Base-by-base conservation (phyloP, 2,888 invertebrate genomes). In the Eurytoma adleriae region DNA sequence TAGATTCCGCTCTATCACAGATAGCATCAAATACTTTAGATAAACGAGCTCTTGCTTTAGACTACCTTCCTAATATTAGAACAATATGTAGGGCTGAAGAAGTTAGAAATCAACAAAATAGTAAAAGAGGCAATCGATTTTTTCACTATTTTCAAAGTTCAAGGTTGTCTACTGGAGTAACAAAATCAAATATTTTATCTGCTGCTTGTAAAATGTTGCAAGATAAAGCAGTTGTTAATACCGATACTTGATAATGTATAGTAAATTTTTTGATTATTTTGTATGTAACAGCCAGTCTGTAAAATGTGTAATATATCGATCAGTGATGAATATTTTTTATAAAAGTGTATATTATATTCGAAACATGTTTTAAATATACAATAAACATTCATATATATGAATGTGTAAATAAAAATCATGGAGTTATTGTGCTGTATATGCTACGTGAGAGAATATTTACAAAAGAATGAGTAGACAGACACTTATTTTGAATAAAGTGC, bases 101-200 rank as follows among this genome's bases (percentile, higher is more conserved):
- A 84, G 86, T 86, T 16, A 93, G 95, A 85, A 92, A 93, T 52
- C 92, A 93, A 67, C 89, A 87, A 40, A 94, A 92, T 85, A 91
- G 88, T 1, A 95, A 95, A 87, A 92, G 96, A 81, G 93, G 94
- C 82, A 95, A 95, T 86, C 92, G 96, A 77, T 96, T 95, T 90
- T 95, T 94, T 90, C 95, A 96, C 89, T 96, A 96, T 90, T 92
- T 96, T n/a, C 93, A 94, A 84, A 93, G 93, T 69, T 88, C 93
- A 78, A 92, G 92, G 86, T 50, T 87, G 52, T 83, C 87, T 30
- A 71, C 2, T 67, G 74, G 50, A 14, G 20, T 52, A 10, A 20
- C 83, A 0, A 79, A 82, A 5, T 84, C 84, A 12, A 86, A 85
- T 69, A 86, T 87, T 80, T 85, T 89, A 52, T 76, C 86, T 40